Percentiles rank a stretch among this genome's conserved stretches.
phyloP scores from a whole-genome alignment of 2,888 invertebrate genomes.

The Hipparchia sbordonii region DNA sequence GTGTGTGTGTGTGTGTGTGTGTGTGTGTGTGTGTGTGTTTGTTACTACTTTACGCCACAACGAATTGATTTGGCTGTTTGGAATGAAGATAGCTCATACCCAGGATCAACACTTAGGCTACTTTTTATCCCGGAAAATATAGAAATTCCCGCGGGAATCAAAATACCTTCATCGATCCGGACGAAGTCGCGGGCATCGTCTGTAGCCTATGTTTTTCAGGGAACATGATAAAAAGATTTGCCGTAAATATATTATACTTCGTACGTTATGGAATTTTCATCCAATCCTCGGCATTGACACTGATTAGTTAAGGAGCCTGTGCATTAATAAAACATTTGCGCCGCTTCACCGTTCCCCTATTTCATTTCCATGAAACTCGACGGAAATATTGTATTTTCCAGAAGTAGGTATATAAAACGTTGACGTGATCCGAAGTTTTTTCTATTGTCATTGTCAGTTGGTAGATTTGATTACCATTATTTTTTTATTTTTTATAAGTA shows the following conservation, averaged over 20 bases:
- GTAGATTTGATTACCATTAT: not conserved
- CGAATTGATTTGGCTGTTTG: no score
- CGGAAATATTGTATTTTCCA: slow-evolving; percentile 39
- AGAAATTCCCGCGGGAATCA: no score
- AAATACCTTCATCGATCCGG: no score
- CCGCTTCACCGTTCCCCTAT: slow-evolving; percentile 36
- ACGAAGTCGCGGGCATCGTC: no score
- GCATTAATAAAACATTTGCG: slow-evolving; percentile 58
- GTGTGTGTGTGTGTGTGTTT: no score
- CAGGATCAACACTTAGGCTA: no score
- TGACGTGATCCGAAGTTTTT: slow-evolving; percentile 37
- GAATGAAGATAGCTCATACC: no score
- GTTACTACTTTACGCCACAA: no score
- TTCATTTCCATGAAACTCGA: slow-evolving; percentile 48
- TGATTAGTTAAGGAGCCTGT: slow-evolving; percentile 60
- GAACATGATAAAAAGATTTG: not conserved
- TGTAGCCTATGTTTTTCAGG: not conserved
- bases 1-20: no score
- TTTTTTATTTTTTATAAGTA: no score
- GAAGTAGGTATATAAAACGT: slow-evolving; percentile 22
- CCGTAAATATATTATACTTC: slow-evolving; percentile 24
- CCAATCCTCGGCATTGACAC: slow-evolving; percentile 64
- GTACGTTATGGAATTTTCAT: slow-evolving; percentile 39
- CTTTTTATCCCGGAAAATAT: no score
- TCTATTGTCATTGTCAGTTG: slow-evolving; percentile 1